phyloP scores from a whole-genome alignment of 2,888 invertebrate genomes.

The Conomelus anceps region DNA sequence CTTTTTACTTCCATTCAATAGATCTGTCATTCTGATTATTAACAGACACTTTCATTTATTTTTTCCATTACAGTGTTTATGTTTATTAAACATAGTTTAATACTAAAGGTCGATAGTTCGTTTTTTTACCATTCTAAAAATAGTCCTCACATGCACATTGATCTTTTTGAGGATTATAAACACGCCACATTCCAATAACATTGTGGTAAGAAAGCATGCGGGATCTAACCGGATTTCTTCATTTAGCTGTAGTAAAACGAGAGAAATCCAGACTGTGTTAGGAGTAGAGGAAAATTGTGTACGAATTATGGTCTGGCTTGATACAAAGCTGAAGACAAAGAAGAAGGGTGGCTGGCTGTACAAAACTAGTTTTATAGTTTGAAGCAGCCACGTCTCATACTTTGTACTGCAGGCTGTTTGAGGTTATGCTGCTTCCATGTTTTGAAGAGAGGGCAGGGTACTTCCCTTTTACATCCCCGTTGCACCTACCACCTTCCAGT shows the following conservation, averaged over 20 bases:
- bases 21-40: too few relatives aligned
- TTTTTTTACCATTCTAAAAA: too few relatives aligned
- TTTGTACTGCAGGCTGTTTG: not conserved
- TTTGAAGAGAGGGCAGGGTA: not conserved
- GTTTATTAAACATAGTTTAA: too few relatives aligned
- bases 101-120: too few relatives aligned
- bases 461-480: not conserved
- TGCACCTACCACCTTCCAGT: not conserved
- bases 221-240: not conserved
- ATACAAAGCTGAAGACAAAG: too few relatives aligned
- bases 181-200: too few relatives aligned
- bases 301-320: not conserved
- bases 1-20: too few relatives aligned
- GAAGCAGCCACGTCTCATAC: not conserved
- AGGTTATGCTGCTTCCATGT: not conserved
- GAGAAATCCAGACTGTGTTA: not conserved
- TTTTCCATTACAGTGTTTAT: too few relatives aligned
- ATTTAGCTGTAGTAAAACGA: not conserved
- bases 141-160: too few relatives aligned
- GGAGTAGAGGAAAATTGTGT: not conserved
- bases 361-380: not conserved
- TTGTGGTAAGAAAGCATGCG: not conserved
- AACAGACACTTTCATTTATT: too few relatives aligned
- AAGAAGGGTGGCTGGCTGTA: not conserved
- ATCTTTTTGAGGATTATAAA: too few relatives aligned